Evolutionary conservation across 2,888 invertebrate genomes (phyloP).

Genomic region (Nomada goodeniana): DNA sequence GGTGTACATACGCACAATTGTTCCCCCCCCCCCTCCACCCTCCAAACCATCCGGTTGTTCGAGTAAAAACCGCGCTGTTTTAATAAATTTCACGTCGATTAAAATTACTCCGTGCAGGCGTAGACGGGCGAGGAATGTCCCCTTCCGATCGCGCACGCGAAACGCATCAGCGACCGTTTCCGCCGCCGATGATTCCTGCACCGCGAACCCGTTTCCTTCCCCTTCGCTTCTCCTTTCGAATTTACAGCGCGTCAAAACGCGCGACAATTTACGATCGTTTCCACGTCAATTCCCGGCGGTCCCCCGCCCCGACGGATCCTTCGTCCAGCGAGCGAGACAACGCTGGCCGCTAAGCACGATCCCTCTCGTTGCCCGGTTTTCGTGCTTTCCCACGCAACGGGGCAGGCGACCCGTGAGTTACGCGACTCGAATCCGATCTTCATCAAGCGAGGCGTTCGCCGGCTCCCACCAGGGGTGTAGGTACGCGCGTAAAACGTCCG

Average conservation of each 20-base stretch:
- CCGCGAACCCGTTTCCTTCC: not conserved
- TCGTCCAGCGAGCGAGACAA: too few species aligned
- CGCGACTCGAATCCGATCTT: slow-evolving; percentile 69
- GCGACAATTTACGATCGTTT: slow-evolving; percentile 26
- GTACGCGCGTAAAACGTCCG: slow-evolving; percentile 62
- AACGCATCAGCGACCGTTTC: not conserved
- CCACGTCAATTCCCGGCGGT: slow-evolving; percentile 11
- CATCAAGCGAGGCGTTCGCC: slow-evolving; percentile 61
- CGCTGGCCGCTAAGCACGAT: not conserved
- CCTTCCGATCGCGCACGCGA: not conserved
- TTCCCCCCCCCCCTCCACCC: not conserved
- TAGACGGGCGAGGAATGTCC: not conserved
- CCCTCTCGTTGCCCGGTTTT: slow-evolving; percentile 10
- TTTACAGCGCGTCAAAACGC: slow-evolving; percentile 34
- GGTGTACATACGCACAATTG: slow-evolving; percentile 15
- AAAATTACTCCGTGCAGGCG: not conserved
- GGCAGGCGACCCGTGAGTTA: slow-evolving; percentile 54
- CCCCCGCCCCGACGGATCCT: not conserved
- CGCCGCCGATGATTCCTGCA: not conserved
- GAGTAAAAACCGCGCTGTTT: slow-evolving; percentile 14
- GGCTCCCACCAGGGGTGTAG: slow-evolving; percentile 46
- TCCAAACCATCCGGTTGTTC: not conserved
- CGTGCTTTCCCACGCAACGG: slow-evolving; percentile 59
- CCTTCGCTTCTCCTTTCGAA: not conserved
- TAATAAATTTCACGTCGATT: slow-evolving; percentile 42